These are phyloP conservation scores for Molothrus ater DNA, from an alignment of 2,797 vertebrate species.

Conservation along the genomic window DNA sequence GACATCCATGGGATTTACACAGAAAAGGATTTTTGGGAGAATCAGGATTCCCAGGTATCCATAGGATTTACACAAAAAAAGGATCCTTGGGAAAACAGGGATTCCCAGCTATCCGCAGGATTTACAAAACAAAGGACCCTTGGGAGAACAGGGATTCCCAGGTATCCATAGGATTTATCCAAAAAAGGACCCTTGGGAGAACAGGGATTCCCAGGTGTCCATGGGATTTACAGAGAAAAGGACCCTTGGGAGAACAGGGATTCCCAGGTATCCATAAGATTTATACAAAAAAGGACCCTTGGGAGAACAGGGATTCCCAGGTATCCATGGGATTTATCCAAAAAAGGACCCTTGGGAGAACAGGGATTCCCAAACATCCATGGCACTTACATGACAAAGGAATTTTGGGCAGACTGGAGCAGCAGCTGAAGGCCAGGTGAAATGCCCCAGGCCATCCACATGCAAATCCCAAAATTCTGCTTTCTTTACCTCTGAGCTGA, in stretches of 20 bases:
- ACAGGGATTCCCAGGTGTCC: fast-evolving
- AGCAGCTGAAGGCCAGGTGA: neutral
- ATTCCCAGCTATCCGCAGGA: no score
- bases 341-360: fast-evolving
- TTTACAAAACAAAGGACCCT: fast-evolving
- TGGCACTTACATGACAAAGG: fast-evolving
- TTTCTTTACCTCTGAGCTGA: neutral
- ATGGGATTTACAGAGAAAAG: fast-evolving
- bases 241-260: fast-evolving
- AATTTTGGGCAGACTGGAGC: neutral
- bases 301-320: neutral
- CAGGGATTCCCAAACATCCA: neutral
- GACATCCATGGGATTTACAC: neutral
- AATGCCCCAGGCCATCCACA: neutral
- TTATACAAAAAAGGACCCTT: fast-evolving
- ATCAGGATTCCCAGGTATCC: fast-evolving
- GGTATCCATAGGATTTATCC: fast-evolving
- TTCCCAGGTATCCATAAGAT: no score
- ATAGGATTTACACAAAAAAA: fast-evolving
- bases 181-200: fast-evolving
- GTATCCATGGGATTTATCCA: fast-evolving
- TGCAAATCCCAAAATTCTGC: neutral
- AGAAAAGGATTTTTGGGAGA: fast-evolving
- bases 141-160: neutral
- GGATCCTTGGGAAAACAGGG: fast-evolving